A percentile compares a stretch with the other conserved stretches of the same genome.
These are phyloP conservation scores for Sus cebifrons DNA, from an alignment of 2,797 vertebrate species.

Conservation along the genomic window DNA sequence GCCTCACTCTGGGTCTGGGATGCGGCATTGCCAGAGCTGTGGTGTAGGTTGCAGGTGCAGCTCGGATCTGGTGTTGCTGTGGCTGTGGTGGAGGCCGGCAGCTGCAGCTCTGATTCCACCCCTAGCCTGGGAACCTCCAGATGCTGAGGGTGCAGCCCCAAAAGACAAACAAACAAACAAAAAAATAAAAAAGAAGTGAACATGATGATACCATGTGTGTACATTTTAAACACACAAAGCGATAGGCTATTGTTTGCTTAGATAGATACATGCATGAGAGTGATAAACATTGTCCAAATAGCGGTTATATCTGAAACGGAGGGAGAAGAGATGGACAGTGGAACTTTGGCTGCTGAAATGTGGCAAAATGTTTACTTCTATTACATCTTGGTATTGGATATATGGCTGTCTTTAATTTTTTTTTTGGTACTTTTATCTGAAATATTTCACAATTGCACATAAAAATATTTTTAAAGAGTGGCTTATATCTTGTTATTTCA, in stretches of 20 bases:
- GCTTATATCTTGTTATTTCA: not conserved
- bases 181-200: not conserved
- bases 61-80: too few relatives aligned
- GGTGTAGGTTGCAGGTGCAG: too few relatives aligned
- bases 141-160: too few relatives aligned
- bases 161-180: too few relatives aligned
- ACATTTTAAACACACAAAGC: not conserved
- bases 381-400: conserved; percentile 7
- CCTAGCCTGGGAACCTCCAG: too few relatives aligned
- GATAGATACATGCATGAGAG: not conserved
- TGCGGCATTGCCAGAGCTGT: too few relatives aligned
- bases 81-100: too few relatives aligned
- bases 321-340: not conserved
- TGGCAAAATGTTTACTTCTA: not conserved
- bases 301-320: not conserved
- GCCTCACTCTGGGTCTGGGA: too few relatives aligned
- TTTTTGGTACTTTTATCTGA: conserved; percentile 2
- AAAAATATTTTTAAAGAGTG: conserved; percentile 6
- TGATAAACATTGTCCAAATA: not conserved
- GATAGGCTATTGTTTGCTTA: not conserved
- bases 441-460: not conserved
- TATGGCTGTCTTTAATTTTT: not conserved
- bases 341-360: not conserved
- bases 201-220: not conserved
- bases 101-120: too few relatives aligned